Evolutionary conservation across 2,888 invertebrate genomes (phyloP).

Genomic region (Himalopsyche anomala): DNA sequence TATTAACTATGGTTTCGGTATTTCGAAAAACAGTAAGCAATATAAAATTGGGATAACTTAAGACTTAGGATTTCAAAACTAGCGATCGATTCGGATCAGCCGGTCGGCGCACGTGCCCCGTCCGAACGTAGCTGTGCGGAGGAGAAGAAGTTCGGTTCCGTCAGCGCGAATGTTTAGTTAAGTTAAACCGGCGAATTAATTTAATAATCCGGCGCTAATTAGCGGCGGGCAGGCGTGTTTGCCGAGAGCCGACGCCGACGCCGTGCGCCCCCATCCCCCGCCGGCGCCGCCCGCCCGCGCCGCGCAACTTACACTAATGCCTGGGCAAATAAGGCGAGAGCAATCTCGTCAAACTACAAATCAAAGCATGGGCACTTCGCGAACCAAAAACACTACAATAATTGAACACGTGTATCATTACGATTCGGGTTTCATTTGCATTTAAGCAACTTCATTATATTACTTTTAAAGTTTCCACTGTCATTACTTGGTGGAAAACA

Average conservation of each 20-base stretch:
- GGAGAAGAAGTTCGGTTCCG: slow-evolving; percentile 49
- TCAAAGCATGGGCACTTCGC: slow-evolving; percentile 18
- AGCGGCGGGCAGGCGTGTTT: slow-evolving; percentile 52
- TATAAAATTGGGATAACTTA: too few species aligned
- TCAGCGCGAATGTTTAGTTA: slow-evolving; percentile 65
- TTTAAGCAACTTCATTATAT: too few species aligned
- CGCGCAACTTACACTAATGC: slow-evolving; percentile 32
- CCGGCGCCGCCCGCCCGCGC: slow-evolving; percentile 61
- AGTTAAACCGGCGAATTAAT: slow-evolving; percentile 66
- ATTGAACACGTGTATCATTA: background rate
- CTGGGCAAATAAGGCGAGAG: background rate
- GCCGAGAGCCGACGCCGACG: slow-evolving; percentile 53
- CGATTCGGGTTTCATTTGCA: too few species aligned
- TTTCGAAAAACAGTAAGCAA: too few species aligned
- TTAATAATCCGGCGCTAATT: slow-evolving; percentile 66
- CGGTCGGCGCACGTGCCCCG: slow-evolving; percentile 49
- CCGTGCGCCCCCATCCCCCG: slow-evolving; percentile 65
- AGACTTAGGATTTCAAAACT: background rate
- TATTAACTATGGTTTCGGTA: too few species aligned
- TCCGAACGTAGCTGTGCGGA: background rate
- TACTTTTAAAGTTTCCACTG: too few species aligned
- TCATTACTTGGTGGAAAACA: too few species aligned
- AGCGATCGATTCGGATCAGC: background rate
- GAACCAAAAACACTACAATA: background rate
- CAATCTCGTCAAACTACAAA: background rate